phyloP scores from a whole-genome alignment of 2,888 invertebrate species.

The Tachystola acroxantha region DNA sequence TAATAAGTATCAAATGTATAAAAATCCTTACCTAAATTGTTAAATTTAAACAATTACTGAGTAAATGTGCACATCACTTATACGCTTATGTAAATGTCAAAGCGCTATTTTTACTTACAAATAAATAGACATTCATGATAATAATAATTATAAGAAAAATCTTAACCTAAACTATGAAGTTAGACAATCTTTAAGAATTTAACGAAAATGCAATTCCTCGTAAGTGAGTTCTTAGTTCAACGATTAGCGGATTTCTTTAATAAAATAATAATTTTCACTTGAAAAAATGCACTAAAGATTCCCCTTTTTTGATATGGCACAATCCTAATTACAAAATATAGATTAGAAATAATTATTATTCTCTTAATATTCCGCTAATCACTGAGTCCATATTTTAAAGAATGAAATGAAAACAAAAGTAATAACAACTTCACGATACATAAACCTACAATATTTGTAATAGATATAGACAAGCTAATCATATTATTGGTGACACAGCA shows the following conservation, averaged over 20 bases:
- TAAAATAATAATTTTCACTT: conserved; percentile 17
- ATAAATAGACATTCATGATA: conserved; percentile 71
- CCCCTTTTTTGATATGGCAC: conserved; percentile 58
- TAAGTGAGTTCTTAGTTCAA: conserved; percentile 29
- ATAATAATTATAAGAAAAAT: conserved; percentile 62
- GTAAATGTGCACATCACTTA: conserved; percentile 66
- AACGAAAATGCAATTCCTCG: conserved; percentile 22
- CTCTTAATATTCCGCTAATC: conserved; percentile 41
- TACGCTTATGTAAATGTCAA: conserved; percentile 55
- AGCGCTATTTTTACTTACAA: conserved; percentile 62
- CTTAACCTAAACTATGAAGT: conserved; percentile 55
- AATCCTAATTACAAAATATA: conserved; percentile 30
- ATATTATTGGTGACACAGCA: conserved; percentile 77
- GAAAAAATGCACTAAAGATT: conserved; percentile 25
- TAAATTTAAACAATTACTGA: conserved; percentile 64
- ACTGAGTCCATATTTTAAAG: conserved; percentile 36
- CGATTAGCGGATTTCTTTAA: conserved; percentile 44
- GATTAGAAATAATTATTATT: not conserved
- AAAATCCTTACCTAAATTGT: conserved; percentile 63
- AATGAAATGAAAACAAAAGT: conserved; percentile 36
- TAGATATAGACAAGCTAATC: conserved; percentile 63
- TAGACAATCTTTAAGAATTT: conserved; percentile 41
- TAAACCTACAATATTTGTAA: conserved; percentile 51
- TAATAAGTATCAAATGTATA: conserved; percentile 77
- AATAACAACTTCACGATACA: conserved; percentile 33